Conservation (phyloP, 2,113 vertebrate species). For the Atherinomorus stipes region DNA sequence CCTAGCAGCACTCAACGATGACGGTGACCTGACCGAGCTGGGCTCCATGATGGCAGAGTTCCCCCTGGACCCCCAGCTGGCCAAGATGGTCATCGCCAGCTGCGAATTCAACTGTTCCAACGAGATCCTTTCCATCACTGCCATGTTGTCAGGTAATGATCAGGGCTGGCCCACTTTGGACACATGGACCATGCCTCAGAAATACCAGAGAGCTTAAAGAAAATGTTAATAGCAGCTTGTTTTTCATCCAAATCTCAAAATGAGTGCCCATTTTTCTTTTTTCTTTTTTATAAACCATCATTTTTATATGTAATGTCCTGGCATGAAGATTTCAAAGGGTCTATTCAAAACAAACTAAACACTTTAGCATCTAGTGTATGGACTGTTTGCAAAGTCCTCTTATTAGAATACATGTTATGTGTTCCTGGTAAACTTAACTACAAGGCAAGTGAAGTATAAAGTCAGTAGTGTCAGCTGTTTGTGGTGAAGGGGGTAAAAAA, state of each 20-base stretch:
- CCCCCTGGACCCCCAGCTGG: conserved; percentile 95
- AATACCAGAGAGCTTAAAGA: conserved; percentile 24
- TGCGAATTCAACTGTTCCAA: conserved; percentile 99
- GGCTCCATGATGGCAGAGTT: conserved; percentile 99
- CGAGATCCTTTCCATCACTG: conserved; percentile 98
- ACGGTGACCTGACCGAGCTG: conserved; percentile 96
- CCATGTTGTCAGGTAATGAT: conserved; percentile 99
- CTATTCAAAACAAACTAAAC: conserved; percentile 1
- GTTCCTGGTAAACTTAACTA: conserved; percentile 41
- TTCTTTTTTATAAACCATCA: background rate
- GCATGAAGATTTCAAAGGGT: background rate
- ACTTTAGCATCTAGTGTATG: background rate
- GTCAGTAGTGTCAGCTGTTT: conserved; percentile 65
- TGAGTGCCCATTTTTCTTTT: conserved; percentile 1
- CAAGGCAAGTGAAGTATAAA: conserved; percentile 49
- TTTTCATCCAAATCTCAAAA: background rate
- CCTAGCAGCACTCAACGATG: conserved; percentile 95
- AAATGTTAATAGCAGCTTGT: conserved; percentile 30
- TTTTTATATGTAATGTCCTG: background rate
- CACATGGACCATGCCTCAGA: conserved; percentile 4
- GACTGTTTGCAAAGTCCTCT: conserved; percentile 11
- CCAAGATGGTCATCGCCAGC: conserved; percentile 99
- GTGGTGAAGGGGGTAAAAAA: conserved; percentile 26
- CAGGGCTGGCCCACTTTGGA: conserved; percentile 64
- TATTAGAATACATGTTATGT: conserved; percentile 13